Evolutionary conservation across 2,797 vertebrate genomes (phyloP), one percentile per base, ranked within the genome.

Genomic region (Lithobates sylvaticus): DNA sequence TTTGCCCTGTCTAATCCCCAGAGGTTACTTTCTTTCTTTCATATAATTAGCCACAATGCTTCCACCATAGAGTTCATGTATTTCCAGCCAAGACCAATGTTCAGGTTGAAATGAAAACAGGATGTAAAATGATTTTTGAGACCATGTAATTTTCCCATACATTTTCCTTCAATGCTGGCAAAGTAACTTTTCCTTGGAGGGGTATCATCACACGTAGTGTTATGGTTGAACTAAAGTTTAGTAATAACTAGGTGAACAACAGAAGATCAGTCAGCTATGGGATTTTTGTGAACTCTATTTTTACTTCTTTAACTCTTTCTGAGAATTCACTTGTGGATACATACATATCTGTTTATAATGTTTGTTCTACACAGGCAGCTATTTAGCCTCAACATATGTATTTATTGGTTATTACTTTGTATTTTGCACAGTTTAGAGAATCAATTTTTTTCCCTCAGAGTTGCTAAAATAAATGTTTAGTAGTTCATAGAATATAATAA

Each of bases 211-310:
- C 47, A 70, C 74, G 54, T 74, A 79, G 64, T 44, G 69, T 78
- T 83, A 83, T 29, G 81, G 86, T 78, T 87, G 81, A 87, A 75
- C 27, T 69, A 36, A 39, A 84, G 81, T 87, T 87, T 70, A 84
- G 29, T 74, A 84, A 78, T 87, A 84, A 75, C 79, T 79, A 69
- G 76, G 69, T 86, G 80, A 78, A 39, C 69, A 23, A 47, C 67
- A 78, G 32, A 78, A 82, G 58, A 77, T 75, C 85, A 75, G 39
- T 64, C 61, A 61, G 81, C 69, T 58, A 65, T 79, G 23, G 69
- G 70, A 32, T 68, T 39, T 54, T 74, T 54, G 75, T 67, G 36
- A 36, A 84, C 54, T 65, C 21, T 61, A 78, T 86, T 71, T 82
- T 82, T 78, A 68, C 6, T 65, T 47, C 61, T 85, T 32, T 78